Conservation (phyloP, 2,888 invertebrate species). For the Rhimphoctona megacephalus region DNA sequence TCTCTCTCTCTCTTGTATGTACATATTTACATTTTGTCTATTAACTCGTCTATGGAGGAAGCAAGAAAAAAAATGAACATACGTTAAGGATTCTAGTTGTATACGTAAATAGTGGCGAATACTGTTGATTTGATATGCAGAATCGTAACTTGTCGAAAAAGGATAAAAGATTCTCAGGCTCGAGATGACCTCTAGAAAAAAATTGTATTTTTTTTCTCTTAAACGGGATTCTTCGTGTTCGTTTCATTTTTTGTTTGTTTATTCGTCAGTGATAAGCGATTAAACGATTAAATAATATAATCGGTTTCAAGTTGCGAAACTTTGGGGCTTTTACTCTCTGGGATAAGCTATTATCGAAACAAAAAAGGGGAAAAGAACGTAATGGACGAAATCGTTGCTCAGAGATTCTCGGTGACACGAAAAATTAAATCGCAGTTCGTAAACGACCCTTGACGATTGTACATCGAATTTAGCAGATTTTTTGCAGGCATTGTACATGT, state of each 20-base stretch:
- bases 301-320: background rate
- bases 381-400: conserved; percentile 4
- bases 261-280: background rate
- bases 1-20: conserved; percentile 57
- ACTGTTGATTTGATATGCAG: conserved; percentile 61
- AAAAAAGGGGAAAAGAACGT: background rate
- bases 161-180: background rate
- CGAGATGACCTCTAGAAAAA: background rate
- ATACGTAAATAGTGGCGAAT: conserved; percentile 51
- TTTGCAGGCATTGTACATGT: background rate
- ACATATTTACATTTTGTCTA: conserved; percentile 72
- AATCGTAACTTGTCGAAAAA: conserved; percentile 19
- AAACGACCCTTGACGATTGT: background rate
- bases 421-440: background rate
- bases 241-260: background rate
- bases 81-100: conserved; percentile 42
- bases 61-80: conserved; percentile 1
- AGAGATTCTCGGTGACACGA: background rate
- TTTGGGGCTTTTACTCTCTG: background rate
- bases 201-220: background rate
- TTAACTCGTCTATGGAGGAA: background rate
- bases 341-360: background rate
- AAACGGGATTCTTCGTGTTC: background rate
- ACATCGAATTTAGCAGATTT: background rate
- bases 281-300: background rate